Base-by-base conservation (phyloP, 2,888 invertebrate species). In the Tetramorium bicarinatum region DNA sequence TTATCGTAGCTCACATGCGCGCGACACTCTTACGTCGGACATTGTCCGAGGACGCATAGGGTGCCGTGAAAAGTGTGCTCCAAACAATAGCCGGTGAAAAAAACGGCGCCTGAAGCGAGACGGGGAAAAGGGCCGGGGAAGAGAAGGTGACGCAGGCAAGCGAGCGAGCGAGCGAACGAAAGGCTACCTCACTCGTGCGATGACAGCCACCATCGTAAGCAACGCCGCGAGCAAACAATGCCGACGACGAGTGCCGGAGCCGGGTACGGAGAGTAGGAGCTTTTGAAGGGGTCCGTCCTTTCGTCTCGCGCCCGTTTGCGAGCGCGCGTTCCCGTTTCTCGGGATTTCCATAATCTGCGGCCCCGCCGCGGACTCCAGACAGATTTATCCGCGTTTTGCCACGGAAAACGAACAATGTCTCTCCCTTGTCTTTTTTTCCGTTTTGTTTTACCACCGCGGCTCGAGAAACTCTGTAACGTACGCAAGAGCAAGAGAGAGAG, bases 341-440 rank as follows among this genome's bases (percentile, higher is more conserved):
- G 82, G 91, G 87, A 93, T 92, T 92, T 92, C 91, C 92, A 93
- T 93, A 93, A 93, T 93, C 92, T 90, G 85, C 82, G 83, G 82
- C 54, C 52, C 59, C 66, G 62, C 61, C 72, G 67, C 59, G 61
- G 76, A 79, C 67, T 76, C 84, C 83, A 82, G 87, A 87, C 90
- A 80, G 88, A 87, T 88, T 87, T 87, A 87, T 87, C 87, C 87
- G 62, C 61, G 75, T 81, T 82, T 75, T 84, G 69, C 82, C 79
- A 67, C 66, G 47, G 64, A 69, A 66, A 25, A 44, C 80, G 67
- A 66, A 81, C 87, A 84, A 86, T 87, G 85, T 85, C 72, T 83
- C 62, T 64, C 54, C 66, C 71, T 49, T 49, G 59, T 79, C 67
- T 74, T 75, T 49, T 64, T 54, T 71, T 67, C 18, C 72, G 25